Base-by-base conservation (phyloP, 2,888 invertebrate genomes). In the Sicus ferrugineus region DNA sequence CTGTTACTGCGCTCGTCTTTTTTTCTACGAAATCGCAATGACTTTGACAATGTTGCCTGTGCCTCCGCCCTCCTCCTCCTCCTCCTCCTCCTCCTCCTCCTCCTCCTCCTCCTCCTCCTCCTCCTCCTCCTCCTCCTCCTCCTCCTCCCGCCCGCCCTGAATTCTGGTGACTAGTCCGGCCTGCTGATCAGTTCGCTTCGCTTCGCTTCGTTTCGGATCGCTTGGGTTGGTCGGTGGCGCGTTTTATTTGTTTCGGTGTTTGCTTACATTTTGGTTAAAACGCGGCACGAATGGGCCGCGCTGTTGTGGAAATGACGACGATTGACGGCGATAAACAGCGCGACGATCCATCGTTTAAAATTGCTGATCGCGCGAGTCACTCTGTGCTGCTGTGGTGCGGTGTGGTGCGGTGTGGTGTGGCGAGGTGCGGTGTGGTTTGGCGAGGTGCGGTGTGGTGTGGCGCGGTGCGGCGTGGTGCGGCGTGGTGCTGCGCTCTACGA, bases 351-450 rank as follows among this genome's bases (percentile, higher is more conserved):
- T 72, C 73, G 69, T 73, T 74, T 75, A 75, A 76, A 76, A 74
- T 74, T 73, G 75, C 71, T 75, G 75, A 76, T 76, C 50, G 21
- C 21, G n/a, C 72, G 69, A 71, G 75, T 74, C 74, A 59, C 59
- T 14, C 16, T 21, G 21, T 31, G n/a, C n/a, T n/a, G n/a, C n/a
- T n/a, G n/a, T n/a, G 50, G 19, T 2, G 19, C 14, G 11, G 42
- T 26, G 42, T 19, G 50, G 19, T 21, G 23, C 23, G 21, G 23
- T 14, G 19, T 3, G 23, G 1, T 23, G 50, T 46, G 7, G 23
- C 34, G n/a, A 14, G 38, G 11, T 23, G 19, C 64, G 5, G 31
- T 42, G 21, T 21, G 50, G 19, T 2, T 7, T 3, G 11, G 42
- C 42, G 42, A 4, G 50, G 19, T 21, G 23, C 23, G 21, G 23